Evolutionary conservation across 1,140 invertebrate species (phyloP), one percentile per base, ranked within the genome.

Genomic region (Aphaenogaster ashmeadi): DNA sequence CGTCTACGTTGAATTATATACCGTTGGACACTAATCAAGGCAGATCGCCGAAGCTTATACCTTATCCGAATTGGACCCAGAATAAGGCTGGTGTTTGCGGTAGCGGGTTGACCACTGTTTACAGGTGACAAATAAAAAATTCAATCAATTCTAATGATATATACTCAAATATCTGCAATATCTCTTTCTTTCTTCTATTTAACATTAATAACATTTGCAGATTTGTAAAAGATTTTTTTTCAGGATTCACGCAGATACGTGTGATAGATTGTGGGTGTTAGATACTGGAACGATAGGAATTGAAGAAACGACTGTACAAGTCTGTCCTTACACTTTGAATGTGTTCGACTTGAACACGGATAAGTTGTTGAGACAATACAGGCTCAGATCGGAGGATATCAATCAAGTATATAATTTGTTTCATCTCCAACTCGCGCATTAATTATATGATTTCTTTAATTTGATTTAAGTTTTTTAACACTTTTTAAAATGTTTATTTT

Each of bases 241-340:
- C 90, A 96, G 97, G 81, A 95, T 97, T 41, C 96, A 96, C 86
- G 97, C 96, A 1, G 98, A 98, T 86, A 95, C 96, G 83, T 98
- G 98, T 92, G 97, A 98, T 83, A 96, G 98, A 83, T 96, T 98
- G 0, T 98, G 98, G 98, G 97, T 98, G 0, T 94, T 98, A 47
- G 98, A 98, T 92, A 97, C 97, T 6, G 98, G 98, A 79, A 98
- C 98, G 27, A 97, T 98, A 90, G 98, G 98, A 86, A 98, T 97
- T 78, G 97, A 97, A 27, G 97, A 97, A 86, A 97, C 97, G 2
- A 97, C 97, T 2, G 96, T 96, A 58, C 97, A 98, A 92, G 96
- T 97, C 1, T 98, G 98, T 90, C 98, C 97, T 0, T 96, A 96
- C 85, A 96, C 97, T 1, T 93, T 98, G 1, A 98, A 98, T 87